Evolutionary conservation across 2,113 vertebrate genomes (phyloP).

Genomic region (Ictalurus punctatus): DNA sequence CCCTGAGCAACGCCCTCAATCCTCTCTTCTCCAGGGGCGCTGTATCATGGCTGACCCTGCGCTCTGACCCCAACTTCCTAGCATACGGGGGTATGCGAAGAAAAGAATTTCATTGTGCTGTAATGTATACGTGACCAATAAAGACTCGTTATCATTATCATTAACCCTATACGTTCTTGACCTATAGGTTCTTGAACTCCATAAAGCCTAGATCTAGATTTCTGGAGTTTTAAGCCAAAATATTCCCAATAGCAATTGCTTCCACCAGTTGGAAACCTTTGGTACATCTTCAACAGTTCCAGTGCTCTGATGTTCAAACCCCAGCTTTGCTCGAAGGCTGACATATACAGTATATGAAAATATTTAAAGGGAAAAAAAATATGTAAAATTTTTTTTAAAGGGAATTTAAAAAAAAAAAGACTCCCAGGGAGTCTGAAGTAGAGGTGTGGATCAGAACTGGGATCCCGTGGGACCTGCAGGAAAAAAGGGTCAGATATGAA

Average conservation of each 20-base stretch:
- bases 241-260: background rate
- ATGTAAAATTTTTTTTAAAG: background rate
- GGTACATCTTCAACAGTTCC: background rate
- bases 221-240: background rate
- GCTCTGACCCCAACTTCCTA: too few relatives aligned
- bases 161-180: too few relatives aligned
- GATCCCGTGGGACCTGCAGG: background rate
- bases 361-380: too few relatives aligned
- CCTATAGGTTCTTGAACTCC: background rate
- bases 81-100: too few relatives aligned
- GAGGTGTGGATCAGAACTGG: background rate
- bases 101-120: too few relatives aligned
- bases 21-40: too few relatives aligned
- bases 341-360: background rate
- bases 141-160: too few relatives aligned
- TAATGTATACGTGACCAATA: too few relatives aligned
- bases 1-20: too few relatives aligned
- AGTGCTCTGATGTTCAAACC: background rate
- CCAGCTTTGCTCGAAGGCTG: background rate
- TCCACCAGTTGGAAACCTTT: background rate
- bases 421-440: background rate
- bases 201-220: background rate
- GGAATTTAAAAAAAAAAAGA: background rate
- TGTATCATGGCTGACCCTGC: too few relatives aligned
- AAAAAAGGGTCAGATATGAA: background rate